A percentile compares a stretch with the other conserved stretches of the same genome.
These are phyloP conservation scores for Lamprologus lemairii DNA, from an alignment of 2,113 vertebrate species.

Conservation along the genomic window DNA sequence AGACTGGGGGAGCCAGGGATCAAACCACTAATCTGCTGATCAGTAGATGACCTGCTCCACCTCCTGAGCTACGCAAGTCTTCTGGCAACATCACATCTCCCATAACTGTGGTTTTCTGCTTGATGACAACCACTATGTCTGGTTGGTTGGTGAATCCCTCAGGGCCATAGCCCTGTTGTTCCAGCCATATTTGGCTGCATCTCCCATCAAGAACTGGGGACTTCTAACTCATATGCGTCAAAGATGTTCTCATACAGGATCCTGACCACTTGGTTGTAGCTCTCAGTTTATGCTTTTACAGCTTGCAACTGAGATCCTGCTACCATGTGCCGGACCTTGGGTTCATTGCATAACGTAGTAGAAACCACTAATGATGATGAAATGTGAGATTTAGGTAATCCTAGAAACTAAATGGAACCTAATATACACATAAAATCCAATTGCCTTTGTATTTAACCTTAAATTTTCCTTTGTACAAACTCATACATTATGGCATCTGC, in stretches of 20 bases:
- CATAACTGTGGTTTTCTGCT: not conserved
- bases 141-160: not conserved
- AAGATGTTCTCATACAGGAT: not conserved
- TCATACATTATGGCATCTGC: not conserved
- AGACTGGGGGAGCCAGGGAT: not conserved
- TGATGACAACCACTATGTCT: not conserved
- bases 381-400: not conserved
- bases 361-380: not conserved
- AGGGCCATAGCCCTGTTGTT: not conserved
- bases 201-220: not conserved
- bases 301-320: not conserved
- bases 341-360: not conserved
- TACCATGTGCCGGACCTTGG: not conserved
- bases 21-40: not conserved
- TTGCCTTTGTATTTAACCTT: not conserved
- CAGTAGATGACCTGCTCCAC: not conserved
- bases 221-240: not conserved
- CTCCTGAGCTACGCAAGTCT: not conserved
- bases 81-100: not conserved
- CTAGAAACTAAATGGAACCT: not conserved
- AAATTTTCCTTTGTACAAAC: not conserved
- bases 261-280: not conserved
- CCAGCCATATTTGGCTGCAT: not conserved
- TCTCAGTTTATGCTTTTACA: not conserved
- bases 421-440: not conserved